Evolutionary conservation across 2,797 vertebrate species (phyloP).

Genomic region (Spinus olivaceus): DNA sequence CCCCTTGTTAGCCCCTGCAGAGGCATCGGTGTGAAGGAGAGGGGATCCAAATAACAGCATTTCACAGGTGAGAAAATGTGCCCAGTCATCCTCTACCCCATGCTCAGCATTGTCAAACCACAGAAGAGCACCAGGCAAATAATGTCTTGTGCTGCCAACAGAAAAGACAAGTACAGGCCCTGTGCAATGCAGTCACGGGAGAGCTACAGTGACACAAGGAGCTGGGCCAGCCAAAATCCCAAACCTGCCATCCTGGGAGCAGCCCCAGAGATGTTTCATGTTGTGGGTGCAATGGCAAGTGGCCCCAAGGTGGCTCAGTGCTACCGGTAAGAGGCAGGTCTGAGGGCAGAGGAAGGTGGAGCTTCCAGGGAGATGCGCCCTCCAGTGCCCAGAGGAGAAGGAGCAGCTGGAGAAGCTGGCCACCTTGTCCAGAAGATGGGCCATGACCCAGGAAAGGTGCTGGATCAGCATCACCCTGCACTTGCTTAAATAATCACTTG

Average conservation of each 20-base stretch:
- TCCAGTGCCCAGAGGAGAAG: background rate
- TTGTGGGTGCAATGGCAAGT: accelerated
- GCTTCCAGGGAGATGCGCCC: background rate
- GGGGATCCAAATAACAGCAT: accelerated
- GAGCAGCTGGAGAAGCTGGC: background rate
- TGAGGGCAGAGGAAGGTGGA: accelerated
- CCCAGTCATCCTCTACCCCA: background rate
- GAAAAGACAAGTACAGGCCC: background rate
- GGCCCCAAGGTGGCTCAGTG: no score
- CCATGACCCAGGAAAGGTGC: background rate
- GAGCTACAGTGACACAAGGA: background rate
- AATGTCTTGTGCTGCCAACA: background rate
- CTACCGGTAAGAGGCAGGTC: accelerated
- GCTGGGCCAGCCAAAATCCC: background rate
- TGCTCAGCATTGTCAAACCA: background rate
- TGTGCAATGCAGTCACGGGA: background rate
- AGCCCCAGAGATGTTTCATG: background rate
- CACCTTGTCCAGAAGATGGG: background rate
- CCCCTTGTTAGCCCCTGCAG: background rate
- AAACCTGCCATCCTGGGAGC: background rate
- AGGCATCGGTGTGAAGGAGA: accelerated
- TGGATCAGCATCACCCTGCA: background rate
- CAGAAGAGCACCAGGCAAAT: background rate
- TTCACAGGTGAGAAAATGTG: background rate
- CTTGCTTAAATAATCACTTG: background rate